A percentile compares a stretch with the other conserved stretches of the same genome.
Evolutionary conservation across 1,140 invertebrate species (phyloP).

Genomic region (Drosophila willistoni): DNA sequence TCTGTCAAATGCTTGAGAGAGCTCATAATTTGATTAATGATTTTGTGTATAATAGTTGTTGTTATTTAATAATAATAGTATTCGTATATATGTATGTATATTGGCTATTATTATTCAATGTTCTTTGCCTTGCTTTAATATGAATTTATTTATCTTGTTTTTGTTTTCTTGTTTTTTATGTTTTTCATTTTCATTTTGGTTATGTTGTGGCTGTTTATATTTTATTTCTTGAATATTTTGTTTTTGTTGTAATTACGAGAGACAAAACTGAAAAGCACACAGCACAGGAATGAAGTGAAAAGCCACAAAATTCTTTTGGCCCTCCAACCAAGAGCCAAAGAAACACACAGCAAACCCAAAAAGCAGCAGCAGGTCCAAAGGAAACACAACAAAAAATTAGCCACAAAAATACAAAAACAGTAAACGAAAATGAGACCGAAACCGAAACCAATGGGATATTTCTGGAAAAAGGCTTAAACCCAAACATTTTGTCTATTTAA

Average conservation of each 20-base stretch:
- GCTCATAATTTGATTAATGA: slow-evolving; percentile 56
- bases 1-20: slow-evolving; percentile 29
- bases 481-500: slow-evolving; percentile 44
- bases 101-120: slow-evolving; percentile 42
- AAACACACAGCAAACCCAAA: slow-evolving; percentile 23
- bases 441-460: slow-evolving; percentile 5
- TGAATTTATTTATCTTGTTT: slow-evolving; percentile 22
- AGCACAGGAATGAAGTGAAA: slow-evolving; percentile 67
- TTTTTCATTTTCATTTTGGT: slow-evolving; percentile 21
- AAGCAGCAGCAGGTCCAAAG: too few species aligned
- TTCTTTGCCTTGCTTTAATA: slow-evolving; percentile 13
- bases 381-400: slow-evolving; percentile 12
- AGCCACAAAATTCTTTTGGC: slow-evolving; percentile 62
- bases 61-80: slow-evolving; percentile 16
- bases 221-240: slow-evolving; percentile 12
- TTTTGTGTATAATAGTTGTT: slow-evolving; percentile 38
- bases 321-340: slow-evolving; percentile 25
- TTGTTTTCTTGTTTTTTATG: neutral
- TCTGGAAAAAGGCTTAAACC: slow-evolving; percentile 38
- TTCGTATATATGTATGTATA: neutral
- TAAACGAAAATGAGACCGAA: neutral
- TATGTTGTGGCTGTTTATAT: slow-evolving; percentile 11
- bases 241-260: slow-evolving; percentile 2
- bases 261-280: slow-evolving; percentile 2
- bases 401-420: slow-evolving; percentile 13